phyloP scores from a whole-genome alignment of 2,888 invertebrate species.

The Sinodicranocentrus sp. region DNA sequence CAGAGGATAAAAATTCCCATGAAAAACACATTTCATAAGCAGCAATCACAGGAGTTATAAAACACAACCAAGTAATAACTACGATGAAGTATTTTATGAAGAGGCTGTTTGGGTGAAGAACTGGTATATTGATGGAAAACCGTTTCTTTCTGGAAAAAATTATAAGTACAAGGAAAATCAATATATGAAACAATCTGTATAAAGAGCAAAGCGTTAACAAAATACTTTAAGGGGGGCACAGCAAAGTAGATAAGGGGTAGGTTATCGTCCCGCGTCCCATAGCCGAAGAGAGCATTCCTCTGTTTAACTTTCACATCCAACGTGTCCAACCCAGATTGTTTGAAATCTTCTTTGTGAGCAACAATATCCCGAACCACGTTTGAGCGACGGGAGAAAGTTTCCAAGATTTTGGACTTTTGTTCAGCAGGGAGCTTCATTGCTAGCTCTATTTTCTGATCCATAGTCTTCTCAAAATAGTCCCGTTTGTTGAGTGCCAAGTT shows the following conservation, averaged over 20 bases:
- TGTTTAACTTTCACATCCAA: conserved; percentile 6
- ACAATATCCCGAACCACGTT: conserved; percentile 30
- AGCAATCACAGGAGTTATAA: conserved; percentile 69
- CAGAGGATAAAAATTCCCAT: not conserved
- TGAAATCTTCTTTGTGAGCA: conserved; percentile 41
- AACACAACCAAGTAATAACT: conserved; percentile 45
- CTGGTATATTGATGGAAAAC: not conserved
- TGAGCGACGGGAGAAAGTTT: conserved; percentile 22
- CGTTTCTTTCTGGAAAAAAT: not conserved
- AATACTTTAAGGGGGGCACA: not conserved
- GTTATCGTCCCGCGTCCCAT: conserved; percentile 68
- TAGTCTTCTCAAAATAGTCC: conserved; percentile 56
- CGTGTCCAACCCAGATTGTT: conserved; percentile 39
- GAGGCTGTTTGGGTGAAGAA: conserved; percentile 72
- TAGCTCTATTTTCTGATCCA: conserved; percentile 39
- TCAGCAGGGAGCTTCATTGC: not conserved
- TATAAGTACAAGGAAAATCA: no score
- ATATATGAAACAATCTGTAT: no score
- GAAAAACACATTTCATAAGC: conserved; percentile 68
- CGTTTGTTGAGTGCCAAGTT: conserved; percentile 27
- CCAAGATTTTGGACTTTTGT: conserved; percentile 22
- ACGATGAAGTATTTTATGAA: conserved; percentile 44
- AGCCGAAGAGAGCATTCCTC: conserved; percentile 37
- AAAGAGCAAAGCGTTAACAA: not conserved
- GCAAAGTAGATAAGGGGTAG: conserved; percentile 72